Evolutionary conservation across 2,888 invertebrate species (phyloP).

Genomic region (Callosobruchus maculatus): DNA sequence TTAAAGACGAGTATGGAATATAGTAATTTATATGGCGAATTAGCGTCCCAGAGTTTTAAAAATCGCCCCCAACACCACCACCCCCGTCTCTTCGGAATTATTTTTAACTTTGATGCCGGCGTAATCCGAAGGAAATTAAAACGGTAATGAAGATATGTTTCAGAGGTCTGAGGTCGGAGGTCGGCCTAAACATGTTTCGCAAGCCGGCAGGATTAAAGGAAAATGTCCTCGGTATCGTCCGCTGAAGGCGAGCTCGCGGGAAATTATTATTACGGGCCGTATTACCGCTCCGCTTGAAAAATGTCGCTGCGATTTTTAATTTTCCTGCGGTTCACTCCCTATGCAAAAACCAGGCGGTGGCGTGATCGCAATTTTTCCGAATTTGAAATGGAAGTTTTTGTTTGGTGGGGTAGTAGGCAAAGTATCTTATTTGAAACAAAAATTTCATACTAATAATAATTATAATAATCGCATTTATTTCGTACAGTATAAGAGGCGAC

Average conservation of each 20-base stretch:
- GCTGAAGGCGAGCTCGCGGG: neutral
- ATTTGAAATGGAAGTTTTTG: too few species aligned
- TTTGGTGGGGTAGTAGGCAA: too few species aligned
- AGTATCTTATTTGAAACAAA: too few species aligned
- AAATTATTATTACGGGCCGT: neutral
- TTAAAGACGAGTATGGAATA: too few species aligned
- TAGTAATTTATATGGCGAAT: too few species aligned
- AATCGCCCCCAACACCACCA: too few species aligned
- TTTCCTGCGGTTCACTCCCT: neutral
- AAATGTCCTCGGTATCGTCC: neutral
- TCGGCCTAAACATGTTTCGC: neutral
- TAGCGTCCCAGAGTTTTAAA: neutral
- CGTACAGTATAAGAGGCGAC: too few species aligned
- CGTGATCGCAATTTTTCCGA: too few species aligned
- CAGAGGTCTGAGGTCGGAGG: constrained; percentile 2
- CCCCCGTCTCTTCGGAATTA: constrained; percentile 27
- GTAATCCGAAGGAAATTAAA: constrained; percentile 36
- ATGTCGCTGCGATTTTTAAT: neutral
- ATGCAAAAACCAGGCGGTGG: too few species aligned
- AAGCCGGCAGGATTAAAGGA: neutral
- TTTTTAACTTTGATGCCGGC: constrained; percentile 31
- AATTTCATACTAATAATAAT: too few species aligned
- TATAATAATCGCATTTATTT: too few species aligned
- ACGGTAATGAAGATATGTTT: constrained; percentile 32
- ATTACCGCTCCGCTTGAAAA: neutral